Base-by-base conservation (phyloP, 2,888 invertebrate species). In the Drosophila cracens region DNA sequence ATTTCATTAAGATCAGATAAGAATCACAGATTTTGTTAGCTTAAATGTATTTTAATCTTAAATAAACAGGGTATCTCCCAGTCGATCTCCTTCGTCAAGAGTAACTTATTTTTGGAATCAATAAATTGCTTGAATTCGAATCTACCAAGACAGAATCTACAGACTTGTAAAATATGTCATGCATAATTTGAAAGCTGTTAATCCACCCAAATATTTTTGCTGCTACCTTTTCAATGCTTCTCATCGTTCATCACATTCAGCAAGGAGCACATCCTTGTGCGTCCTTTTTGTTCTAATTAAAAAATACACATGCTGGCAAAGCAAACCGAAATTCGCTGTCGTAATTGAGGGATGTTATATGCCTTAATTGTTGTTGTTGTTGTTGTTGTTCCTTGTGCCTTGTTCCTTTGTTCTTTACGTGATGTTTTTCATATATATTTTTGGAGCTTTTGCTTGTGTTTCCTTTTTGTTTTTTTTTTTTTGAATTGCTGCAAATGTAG, bases 301-400 rank as follows among this genome's bases (percentile, higher is more conserved):
- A 83, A 85, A 77, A 77, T 74, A 76, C 69, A 73, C 68, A 81
- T 67, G 66, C 67, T 64, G 67, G 49, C 53, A 33, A 53, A 52
- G 52, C 63, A 52, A 29, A 48, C 38, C 49, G 53, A 67, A 81
- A 66, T 74, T 68, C 71, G 74, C 73, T 72, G 74, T 68, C 65
- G 60, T 78, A 79, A 75, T 80, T 73, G 87, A 80, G 85, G 85
- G 85, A 86, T 88, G 85, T 78, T 85, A 71, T 65, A 68, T 80
- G 71, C 61, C 67, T 79, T 80, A 81, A 88, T 82, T 84, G 82
- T 87, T 85, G 80, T 83, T 75, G 68, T 76, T 83, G 79, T 79
- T 83, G 72, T 83, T 79, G 74, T 84, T 73, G 62, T 73, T 83
- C 61, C 61, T 66, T 75, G 62, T 77, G 83, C 67, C 64, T 66